These are phyloP conservation scores for Rhodinocichla rosea DNA, from an alignment of 2,113 vertebrate species.

Conservation along the genomic window DNA sequence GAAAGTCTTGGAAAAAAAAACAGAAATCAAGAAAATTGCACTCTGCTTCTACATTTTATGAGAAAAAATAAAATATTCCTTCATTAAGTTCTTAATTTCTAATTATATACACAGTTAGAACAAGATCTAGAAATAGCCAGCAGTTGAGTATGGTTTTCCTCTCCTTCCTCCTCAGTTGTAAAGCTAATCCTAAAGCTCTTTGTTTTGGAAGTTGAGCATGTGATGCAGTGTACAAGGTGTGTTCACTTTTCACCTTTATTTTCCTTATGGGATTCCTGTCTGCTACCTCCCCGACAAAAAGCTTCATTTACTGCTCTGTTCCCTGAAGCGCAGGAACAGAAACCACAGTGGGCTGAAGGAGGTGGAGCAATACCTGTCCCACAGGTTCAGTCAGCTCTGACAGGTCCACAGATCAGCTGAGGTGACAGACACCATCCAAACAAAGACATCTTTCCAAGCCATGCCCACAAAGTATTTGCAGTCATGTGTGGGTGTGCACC, in stretches of 20 bases:
- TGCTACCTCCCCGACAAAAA: not conserved
- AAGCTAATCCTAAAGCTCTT: not conserved
- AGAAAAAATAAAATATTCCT: not conserved
- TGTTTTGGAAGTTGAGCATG: not conserved
- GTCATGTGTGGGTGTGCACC: accelerated
- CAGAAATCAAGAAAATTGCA: not conserved
- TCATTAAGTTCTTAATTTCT: not conserved
- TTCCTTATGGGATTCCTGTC: not conserved
- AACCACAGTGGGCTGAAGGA: not conserved
- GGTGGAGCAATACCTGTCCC: not conserved
- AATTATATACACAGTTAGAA: not conserved
- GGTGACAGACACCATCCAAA: not conserved
- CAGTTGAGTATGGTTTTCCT: not conserved
- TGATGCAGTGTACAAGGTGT: accelerated
- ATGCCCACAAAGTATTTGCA: not conserved
- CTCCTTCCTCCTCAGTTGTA: not conserved
- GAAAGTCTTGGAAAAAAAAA: not conserved
- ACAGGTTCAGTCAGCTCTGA: not conserved
- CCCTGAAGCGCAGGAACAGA: not conserved
- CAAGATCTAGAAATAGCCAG: not conserved
- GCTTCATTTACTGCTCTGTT: not conserved
- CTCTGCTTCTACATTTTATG: not conserved
- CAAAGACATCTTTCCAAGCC: not conserved
- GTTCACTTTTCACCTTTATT: not conserved
- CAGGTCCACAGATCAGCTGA: not conserved